Evolutionary conservation across 2,113 vertebrate genomes (phyloP), one percentile per base, ranked within the genome.

Genomic region (Cynoglossus semilaevis): DNA sequence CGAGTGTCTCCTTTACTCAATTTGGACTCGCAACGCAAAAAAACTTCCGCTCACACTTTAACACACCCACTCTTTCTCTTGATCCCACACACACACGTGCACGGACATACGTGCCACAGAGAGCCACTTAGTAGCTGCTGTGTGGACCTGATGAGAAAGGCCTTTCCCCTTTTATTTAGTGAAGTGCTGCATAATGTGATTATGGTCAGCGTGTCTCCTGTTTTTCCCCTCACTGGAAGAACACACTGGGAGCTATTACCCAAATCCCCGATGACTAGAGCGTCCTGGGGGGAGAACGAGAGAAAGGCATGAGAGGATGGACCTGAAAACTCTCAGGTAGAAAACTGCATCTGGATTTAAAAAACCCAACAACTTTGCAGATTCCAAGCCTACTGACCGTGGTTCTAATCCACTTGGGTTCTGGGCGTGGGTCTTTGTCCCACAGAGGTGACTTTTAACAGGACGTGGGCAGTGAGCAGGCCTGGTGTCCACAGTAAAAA

Each of bases 161-260:
- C 74, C 52, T 77, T 85, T 84, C 85, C 69, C 79, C 22, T 29
- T 85, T 89, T 87, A 90, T 88, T 88, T 88, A 85, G 74, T 88
- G 84, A 88, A 90, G 88, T 90, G 90, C 85, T 88, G 70, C 79
- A 82, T 89, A 86, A 90, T 86, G 75, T 85, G 76, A 89, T 91
- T 89, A 87, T 71, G 70, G 81, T 79, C 79, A 81, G 79, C 80
- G 73, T 46, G 76, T 71, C 57, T 71, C 56, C 65, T 76, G 57
- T 67, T 78, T 50, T 37, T 73, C 64, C 58, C 79, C 81, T 76
- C 81, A 79, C 60, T 71, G 74, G 65, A 69, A 64, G 18, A 68
- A 61, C 78, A 79, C 67, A 60, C 53, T 44, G 63, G 70, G 73
- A 79, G 72, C 76, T 62, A 77, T 81, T 88, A 82, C 72, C 57